These are phyloP conservation scores for human DNA, from an alignment of 2,113 vertebrate genomes.

Conservation along the genomic window DNA sequence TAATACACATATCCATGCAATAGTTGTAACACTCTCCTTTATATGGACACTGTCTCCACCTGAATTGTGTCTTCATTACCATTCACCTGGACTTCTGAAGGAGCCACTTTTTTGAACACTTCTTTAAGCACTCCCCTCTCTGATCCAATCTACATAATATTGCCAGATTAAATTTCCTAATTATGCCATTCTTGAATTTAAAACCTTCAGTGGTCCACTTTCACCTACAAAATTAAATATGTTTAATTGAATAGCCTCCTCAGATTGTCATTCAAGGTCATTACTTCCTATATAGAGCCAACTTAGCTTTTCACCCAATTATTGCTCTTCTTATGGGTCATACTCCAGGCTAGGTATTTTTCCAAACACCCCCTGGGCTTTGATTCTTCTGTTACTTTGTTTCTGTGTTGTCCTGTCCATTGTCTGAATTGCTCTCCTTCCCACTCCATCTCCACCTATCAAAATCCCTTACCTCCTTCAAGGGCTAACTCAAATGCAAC, in stretches of 20 bases:
- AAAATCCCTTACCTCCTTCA: neutral
- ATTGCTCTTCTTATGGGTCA: neutral
- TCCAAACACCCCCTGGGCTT: neutral
- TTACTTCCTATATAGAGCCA: neutral
- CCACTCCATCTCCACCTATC: neutral
- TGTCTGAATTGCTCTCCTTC: neutral
- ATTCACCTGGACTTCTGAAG: neutral
- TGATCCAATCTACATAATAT: neutral
- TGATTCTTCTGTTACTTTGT: neutral
- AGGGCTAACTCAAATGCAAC: neutral
- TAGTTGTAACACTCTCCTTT: neutral
- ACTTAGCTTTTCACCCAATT: neutral
- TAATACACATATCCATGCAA: neutral
- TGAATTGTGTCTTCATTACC: neutral
- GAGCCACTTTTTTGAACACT: neutral
- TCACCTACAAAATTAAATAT: neutral
- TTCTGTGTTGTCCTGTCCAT: neutral
- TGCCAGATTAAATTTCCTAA: neutral
- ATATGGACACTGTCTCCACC: neutral
- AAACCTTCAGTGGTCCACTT: neutral
- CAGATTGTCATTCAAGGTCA: neutral
- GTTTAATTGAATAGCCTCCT: neutral
- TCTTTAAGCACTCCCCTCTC: neutral
- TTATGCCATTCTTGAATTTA: neutral
- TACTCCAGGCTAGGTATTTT: neutral